Percentiles rank a stretch among this genome's conserved stretches.
These are phyloP conservation scores for Petrocephalus schoutedeni DNA, from an alignment of 2,797 vertebrate species.

Conservation along the genomic window DNA sequence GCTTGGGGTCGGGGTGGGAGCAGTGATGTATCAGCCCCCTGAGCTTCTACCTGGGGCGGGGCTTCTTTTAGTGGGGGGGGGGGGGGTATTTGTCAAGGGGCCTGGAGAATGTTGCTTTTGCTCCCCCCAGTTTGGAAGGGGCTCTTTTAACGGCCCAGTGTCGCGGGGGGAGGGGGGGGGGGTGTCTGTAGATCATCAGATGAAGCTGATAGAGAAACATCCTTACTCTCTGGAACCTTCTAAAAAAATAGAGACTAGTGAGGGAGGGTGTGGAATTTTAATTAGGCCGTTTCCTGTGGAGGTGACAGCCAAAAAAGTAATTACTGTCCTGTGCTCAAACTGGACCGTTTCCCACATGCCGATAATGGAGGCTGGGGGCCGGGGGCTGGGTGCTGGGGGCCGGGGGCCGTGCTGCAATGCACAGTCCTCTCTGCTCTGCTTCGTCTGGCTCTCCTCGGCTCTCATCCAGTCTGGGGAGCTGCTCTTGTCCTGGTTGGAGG, in stretches of 20 bases:
- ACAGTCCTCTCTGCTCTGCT: not conserved
- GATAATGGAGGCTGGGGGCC: not conserved
- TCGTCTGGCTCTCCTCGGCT: not conserved
- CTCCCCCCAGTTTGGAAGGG: not conserved
- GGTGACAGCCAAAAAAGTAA: constrained; percentile 15
- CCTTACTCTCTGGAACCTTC: not conserved
- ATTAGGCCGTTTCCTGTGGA: constrained; percentile 1
- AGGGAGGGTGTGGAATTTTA: not conserved
- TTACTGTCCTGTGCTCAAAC: not conserved
- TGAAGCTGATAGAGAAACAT: not conserved
- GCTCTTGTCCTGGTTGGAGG: not conserved
- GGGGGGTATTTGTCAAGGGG: not conserved
- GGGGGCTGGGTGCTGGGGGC: not conserved
- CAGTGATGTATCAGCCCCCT: not conserved
- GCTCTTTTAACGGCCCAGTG: not conserved
- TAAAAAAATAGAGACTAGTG: not conserved
- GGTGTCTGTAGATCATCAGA: not conserved
- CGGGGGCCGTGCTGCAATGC: not conserved
- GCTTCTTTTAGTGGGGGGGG: not conserved
- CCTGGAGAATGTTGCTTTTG: not conserved
- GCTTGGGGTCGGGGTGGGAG: not conserved
- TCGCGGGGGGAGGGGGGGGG: not conserved
- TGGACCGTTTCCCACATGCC: not conserved
- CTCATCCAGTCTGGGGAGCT: not conserved
- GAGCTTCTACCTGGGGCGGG: not conserved